Evolutionary conservation across 2,797 vertebrate species (phyloP), one percentile per base, ranked within the genome.

Genomic region (Graptemys geographica): DNA sequence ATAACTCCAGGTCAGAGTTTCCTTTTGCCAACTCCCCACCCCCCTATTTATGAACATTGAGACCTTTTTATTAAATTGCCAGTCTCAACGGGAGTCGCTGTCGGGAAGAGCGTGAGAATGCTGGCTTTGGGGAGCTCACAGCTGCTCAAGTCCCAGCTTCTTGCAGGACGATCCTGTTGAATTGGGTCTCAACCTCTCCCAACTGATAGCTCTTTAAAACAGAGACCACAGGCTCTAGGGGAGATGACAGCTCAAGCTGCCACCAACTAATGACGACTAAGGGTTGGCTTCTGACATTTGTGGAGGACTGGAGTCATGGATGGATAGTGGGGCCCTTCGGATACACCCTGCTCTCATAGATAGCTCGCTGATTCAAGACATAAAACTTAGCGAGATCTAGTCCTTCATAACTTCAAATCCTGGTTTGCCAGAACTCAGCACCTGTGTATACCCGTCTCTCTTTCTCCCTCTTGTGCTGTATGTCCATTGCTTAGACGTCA

Each of bases 271-370:
- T 57, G 27, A 27, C n/a, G 92, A 28, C n/a, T 44, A 84, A 44
- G 6, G 52, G 11, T 33, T 57, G 86, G 56, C n/a, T 86, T 33
- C 11, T 56, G 37, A 11, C 21, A 9, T 47, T 31, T 62, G 44
- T 37, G 18, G 33, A 23, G 49, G 19, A 59, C 78, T 28, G 49
- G 53, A 23, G 47, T 41, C 12, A 65, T 28, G 25, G 81, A 33
- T 5, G 28, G 81, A 33, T 5, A 74, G n/a, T 33, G 55, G 86
- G 56, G 78, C 89, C 59, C 76, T 81, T 82, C 59, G 9, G 83
- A 16, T 83, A 83, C 47, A 28, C 88, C n/a, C 87, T 62, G 51
- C 52, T 95, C 49, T 87, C 81, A 59, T 19, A 69, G 78, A 80
- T 4, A 56, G 53, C 52, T 88, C 51, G 2, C 76, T 57, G 44